Evolutionary conservation across 2,888 invertebrate species (phyloP), one percentile per base, ranked within the genome.

Genomic region (Saturnia japonica): DNA sequence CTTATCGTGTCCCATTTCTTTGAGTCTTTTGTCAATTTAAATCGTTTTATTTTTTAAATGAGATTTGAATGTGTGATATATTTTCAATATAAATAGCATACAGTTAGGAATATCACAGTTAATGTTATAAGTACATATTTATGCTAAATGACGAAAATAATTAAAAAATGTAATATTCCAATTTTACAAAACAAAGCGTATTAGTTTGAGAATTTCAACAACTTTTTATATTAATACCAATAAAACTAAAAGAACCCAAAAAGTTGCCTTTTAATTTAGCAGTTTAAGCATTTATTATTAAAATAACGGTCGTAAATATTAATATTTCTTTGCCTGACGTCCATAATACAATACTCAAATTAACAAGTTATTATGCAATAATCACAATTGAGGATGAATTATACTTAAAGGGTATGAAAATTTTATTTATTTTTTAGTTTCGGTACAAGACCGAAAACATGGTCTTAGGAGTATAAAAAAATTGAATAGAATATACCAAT

Each of bases 221-320:
- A 19, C 6, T 16, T 47, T 2, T 2, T 45, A 19, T 11, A 3
- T 14, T 16, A 45, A 51, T 54, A 57, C 2, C 12, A 3, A 14
- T 2, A 25, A 54, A 22, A 7, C 22, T 62, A 62, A 62, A 66
- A 42, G 34, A 51, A 66, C 66, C 69, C 66, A 19, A 16, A 54
- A 19, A 54, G 72, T 73, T 73, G n/a, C 67, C 70, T 70, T 75
- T 70, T 66, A 70, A 75, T 76, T 78, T 78, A 73, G 73, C 76
- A 76, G 76, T 78, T 77, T 71, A 72, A 73, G 68, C 71, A 74
- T 76, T n/a, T n/a, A 73, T 81, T 69, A 79, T 82, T 79, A 78
- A 78, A 77, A 73, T 80, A 78, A 77, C 78, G 76, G 79, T 68
- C 68, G n/a, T 74, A 76, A 78, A 79, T 78, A 77, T 77, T n/a